phyloP scores from a whole-genome alignment of 2,113 vertebrate genomes.

The Tonatia bakeri region DNA sequence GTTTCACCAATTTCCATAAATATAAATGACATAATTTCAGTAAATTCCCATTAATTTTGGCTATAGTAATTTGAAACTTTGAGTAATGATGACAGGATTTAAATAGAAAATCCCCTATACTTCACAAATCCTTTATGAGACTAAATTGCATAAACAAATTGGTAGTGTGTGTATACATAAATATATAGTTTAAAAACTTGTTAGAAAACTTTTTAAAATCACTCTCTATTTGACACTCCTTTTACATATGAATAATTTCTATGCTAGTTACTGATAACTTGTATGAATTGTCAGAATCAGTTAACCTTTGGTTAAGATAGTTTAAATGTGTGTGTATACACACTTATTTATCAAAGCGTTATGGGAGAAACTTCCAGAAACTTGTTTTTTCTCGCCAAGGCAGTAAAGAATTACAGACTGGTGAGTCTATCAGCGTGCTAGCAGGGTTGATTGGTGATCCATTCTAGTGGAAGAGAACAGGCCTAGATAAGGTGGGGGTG shows the following conservation, averaged over 20 bases:
- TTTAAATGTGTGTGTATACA: background rate
- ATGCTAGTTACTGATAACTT: background rate
- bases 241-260: background rate
- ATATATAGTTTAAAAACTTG: background rate
- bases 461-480: too few species aligned
- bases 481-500: too few species aligned
- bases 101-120: background rate
- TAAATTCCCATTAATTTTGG: background rate
- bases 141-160: background rate
- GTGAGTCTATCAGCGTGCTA: too few species aligned
- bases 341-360: background rate
- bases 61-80: background rate
- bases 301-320: background rate
- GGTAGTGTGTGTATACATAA: background rate
- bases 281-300: background rate
- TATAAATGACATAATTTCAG: background rate
- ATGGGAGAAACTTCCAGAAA: too few species aligned
- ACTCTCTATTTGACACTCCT: background rate
- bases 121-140: background rate
- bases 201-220: slow-evolving; percentile 13
- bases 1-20: background rate
- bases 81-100: background rate
- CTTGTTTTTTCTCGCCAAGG: too few species aligned
- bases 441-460: too few species aligned
- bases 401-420: too few species aligned